Base-by-base conservation (phyloP, 2,113 vertebrate genomes). In the Baryphthengus martii region DNA sequence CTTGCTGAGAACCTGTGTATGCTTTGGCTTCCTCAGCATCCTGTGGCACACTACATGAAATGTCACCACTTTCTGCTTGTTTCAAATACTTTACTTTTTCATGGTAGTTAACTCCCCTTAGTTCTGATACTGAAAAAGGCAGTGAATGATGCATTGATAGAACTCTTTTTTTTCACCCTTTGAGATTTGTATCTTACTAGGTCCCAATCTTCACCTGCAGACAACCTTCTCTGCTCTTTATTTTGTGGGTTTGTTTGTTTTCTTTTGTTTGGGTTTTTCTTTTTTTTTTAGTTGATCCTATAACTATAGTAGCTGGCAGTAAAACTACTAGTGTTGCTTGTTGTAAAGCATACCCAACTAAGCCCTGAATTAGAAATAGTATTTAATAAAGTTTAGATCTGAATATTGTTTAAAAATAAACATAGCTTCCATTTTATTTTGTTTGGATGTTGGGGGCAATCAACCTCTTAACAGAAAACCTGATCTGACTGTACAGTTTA, bases 331-430 rank as follows among this genome's bases (percentile, higher is more conserved):
- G 20, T 25, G 39, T 58, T 72, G 63, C 24, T 49, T 52, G 6
- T 56, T 85, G 24, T n/a, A 85, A 61, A 24, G 40, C 42, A 44
- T 70, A 52, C 28, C 40, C 8, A 92, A 80, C 31, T 26, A 75
- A 85, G 10, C n/a, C 31, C 45, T 82, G 33, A 88, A 56, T 79
- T 72, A 79, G 18, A 82, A 68, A 82, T 52, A 6, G 4, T 75
- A 65, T 88, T 85, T 74, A 58, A 63, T 67, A 52, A 25, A n/a
- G 18, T 82, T 82, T 65, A 75, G 65, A 68, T 75, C 4, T 28
- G n/a, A 86, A 56, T 85, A 47, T 55, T 78, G 10, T 47, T 85
- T 44, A 85, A 93, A 47, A 9, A 85, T 67, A 72, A 85, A 55
- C 4, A 42, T 13, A 65, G 49, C 3, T 91, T 85, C 35, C 18